Evolutionary conservation across 2,888 invertebrate species (phyloP), one percentile per base, ranked within the genome.

Genomic region (Andrena fulva): DNA sequence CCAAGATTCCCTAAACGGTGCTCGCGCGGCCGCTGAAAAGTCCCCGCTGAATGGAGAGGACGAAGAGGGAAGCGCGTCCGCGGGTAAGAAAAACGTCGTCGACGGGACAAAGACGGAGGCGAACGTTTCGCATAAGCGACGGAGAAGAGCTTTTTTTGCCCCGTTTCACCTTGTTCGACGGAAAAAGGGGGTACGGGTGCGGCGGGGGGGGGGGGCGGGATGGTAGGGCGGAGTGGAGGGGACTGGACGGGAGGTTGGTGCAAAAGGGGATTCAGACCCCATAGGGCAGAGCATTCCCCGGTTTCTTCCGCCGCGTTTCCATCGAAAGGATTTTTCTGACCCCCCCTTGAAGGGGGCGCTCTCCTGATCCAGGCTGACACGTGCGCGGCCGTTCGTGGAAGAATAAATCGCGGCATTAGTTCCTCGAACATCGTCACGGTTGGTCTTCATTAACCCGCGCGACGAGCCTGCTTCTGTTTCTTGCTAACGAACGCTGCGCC

Each of bases 1-100:
- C 91, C 93, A 93, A 93, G 91, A 92, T 93, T 92, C 92, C 93
- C 93, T 93, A 93, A 93, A 93, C 93, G 93, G 93, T 86, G 86
- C 87, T 90, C 89, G 84, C 81, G 76, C 74, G 68, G 62, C 87
- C 90, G 87, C 87, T 90, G 91, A 92, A 92, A 91, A 91, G 91
- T 91, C 91, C 84, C 88, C 88, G 81, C 73, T 84, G 85, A 88
- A 89, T 87, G 89, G 80, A 77, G 77, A 60, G 71, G 60, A 68
- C 73, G 66, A 16, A 35, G 73, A 77, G 20, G 50, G 69, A 31
- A 33, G 42, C 60, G 24, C 60, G 50, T 33, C 2, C 29, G 42
- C 24, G 50, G 29, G 29, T 56, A 10, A 68, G 64, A 75, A 74
- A 85, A 73, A 72, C 72, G 35, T 27, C 33, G 59, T 70, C 56